These are phyloP conservation scores for Montipora sp. DNA, from an alignment of 64 coral and sea anemone species.

Conservation along the genomic window DNA sequence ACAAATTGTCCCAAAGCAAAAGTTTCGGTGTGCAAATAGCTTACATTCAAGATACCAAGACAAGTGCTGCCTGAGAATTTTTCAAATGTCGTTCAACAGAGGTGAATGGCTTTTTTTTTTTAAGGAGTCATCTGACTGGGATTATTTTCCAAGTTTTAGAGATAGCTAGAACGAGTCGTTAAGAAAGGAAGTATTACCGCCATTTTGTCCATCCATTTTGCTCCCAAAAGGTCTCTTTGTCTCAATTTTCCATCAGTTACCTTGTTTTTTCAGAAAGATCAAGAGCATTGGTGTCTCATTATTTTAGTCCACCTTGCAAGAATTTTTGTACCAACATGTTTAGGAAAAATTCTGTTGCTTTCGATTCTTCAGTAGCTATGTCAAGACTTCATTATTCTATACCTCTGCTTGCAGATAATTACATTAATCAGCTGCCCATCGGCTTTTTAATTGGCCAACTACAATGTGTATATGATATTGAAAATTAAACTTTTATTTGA, in stretches of 20 bases:
- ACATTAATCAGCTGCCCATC: neutral
- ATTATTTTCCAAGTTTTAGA: slow-evolving; percentile 45
- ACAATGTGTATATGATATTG: slow-evolving; percentile 41
- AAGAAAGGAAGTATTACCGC: slow-evolving; percentile 17
- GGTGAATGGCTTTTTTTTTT: slow-evolving; percentile 23
- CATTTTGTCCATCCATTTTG: slow-evolving; percentile 13
- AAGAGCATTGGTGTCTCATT: neutral
- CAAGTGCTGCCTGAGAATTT: slow-evolving; percentile 24
- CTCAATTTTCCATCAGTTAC: neutral
- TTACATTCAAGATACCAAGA: slow-evolving; percentile 29
- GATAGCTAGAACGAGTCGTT: slow-evolving; percentile 37
- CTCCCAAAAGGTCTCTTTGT: neutral
- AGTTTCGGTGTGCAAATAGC: slow-evolving; percentile 48
- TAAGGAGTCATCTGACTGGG: slow-evolving; percentile 17
- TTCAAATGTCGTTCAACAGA: slow-evolving; percentile 35
- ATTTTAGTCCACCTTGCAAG: slow-evolving; percentile 24
- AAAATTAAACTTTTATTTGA: slow-evolving; percentile 28
- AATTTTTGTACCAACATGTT: slow-evolving; percentile 34
- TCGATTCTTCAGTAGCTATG: slow-evolving; percentile 10
- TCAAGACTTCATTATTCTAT: slow-evolving; percentile 11
- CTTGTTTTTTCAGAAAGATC: slow-evolving; percentile 10
- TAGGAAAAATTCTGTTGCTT: slow-evolving; percentile 44
- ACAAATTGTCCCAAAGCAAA: slow-evolving; percentile 45
- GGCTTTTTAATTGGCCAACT: slow-evolving; percentile 31
- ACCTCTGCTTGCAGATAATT: slow-evolving; percentile 13